Conservation (phyloP, 2,797 vertebrate species). For the Sphenopsis melanotis region DNA sequence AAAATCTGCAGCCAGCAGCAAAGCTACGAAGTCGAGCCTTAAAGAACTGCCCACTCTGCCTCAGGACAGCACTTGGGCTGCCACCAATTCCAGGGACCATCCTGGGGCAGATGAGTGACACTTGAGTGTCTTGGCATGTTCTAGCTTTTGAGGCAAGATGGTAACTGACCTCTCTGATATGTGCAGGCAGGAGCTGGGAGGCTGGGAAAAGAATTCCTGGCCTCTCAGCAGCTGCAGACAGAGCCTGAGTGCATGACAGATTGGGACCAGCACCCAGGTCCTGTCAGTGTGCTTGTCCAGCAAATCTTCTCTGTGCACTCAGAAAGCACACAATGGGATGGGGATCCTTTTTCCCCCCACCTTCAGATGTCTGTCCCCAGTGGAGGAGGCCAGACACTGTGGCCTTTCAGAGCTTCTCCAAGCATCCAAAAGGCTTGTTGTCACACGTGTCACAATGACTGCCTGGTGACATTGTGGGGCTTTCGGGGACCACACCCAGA, state of each 20-base stretch:
- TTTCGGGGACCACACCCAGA: not conserved
- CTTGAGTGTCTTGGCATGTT: not conserved
- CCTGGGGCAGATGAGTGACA: not conserved
- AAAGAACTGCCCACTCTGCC: not conserved
- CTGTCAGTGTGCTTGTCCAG: not conserved
- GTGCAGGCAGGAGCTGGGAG: not conserved
- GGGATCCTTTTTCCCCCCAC: not conserved
- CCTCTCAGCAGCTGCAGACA: not conserved
- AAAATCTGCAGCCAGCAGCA: not conserved
- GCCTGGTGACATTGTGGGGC: not conserved
- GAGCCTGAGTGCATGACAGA: not conserved
- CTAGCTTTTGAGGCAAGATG: not conserved
- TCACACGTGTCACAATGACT: rapidly evolving
- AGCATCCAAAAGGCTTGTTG: not conserved
- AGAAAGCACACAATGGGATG: not conserved
- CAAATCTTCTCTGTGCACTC: not conserved
- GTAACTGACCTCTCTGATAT: not conserved
- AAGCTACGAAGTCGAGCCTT: rapidly evolving
- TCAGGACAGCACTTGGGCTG: not conserved
- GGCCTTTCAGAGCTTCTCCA: not conserved
- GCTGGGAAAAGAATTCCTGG: not conserved
- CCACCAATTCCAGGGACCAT: not conserved
- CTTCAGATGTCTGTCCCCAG: not conserved
- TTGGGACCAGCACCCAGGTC: not conserved
- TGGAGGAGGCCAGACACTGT: not conserved